A percentile compares a stretch with the other conserved stretches of the same genome.
Conservation (phyloP, 2,888 invertebrate genomes). For the Glyphotaelius pellucidus region DNA sequence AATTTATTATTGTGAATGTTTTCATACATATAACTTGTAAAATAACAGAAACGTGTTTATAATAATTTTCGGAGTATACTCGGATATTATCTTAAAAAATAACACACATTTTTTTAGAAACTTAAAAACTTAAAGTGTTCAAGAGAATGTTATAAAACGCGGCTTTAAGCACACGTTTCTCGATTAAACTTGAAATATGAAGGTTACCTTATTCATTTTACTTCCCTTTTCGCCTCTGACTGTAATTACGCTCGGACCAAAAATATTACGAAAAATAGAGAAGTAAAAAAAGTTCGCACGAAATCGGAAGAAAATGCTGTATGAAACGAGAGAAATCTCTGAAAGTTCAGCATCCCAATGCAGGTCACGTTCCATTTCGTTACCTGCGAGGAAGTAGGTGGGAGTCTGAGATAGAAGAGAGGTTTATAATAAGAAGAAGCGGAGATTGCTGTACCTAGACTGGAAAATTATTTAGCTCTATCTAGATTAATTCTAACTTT, state of each 20-base stretch:
- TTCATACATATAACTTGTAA: too few species aligned
- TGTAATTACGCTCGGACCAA: not conserved
- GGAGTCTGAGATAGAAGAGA: not conserved
- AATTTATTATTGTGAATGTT: too few species aligned
- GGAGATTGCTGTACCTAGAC: not conserved
- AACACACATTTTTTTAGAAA: too few species aligned
- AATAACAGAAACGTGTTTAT: too few species aligned
- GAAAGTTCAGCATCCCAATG: not conserved
- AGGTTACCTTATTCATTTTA: not conserved
- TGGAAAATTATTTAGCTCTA: not conserved
- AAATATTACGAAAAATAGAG: not conserved
- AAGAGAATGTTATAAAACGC: too few species aligned
- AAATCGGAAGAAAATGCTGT: not conserved
- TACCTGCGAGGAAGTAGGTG: not conserved
- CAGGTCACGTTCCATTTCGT: not conserved
- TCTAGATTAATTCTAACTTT: not conserved
- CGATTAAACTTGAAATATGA: not conserved
- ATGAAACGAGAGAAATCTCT: not conserved
- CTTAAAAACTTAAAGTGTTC: too few species aligned
- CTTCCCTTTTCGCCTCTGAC: not conserved
- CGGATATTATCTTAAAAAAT: too few species aligned
- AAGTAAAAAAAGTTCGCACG: not conserved
- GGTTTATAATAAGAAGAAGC: not conserved
- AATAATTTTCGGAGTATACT: too few species aligned
- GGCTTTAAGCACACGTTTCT: not conserved